These are phyloP conservation scores for Temnothorax nylanderi DNA, from an alignment of 1,140 invertebrate genomes.

Conservation along the genomic window DNA sequence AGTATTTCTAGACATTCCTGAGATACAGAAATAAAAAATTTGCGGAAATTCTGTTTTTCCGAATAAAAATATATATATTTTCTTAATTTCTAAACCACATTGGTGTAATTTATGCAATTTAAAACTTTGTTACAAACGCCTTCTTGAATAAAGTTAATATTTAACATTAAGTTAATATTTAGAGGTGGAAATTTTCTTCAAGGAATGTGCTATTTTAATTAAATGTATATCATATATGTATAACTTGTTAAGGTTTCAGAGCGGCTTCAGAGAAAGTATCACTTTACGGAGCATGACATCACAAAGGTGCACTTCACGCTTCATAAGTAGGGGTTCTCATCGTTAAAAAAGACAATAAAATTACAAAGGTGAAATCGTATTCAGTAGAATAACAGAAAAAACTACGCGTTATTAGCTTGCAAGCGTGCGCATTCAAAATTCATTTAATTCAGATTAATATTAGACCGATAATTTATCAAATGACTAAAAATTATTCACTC, in stretches of 20 bases:
- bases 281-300: constrained; percentile 38
- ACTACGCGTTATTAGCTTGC: not conserved
- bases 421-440: not conserved
- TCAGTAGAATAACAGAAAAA: constrained; percentile 9
- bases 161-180: not conserved
- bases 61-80: not conserved
- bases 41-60: too few relatives aligned
- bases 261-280: constrained; percentile 47
- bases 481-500: not conserved
- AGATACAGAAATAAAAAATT: not conserved
- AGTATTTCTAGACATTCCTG: not conserved
- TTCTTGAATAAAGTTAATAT: not conserved
- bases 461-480: not conserved
- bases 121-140: not conserved
- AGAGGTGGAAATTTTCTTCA: not conserved
- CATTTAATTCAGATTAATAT: not conserved
- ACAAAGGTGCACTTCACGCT: constrained; percentile 53
- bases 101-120: not conserved
- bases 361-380: constrained; percentile 15
- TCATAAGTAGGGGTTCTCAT: constrained; percentile 47
- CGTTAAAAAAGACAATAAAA: constrained; percentile 44
- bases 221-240: constrained; percentile 14
- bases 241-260: constrained; percentile 30
- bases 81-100: not conserved
- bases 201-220: constrained; percentile 47